Percentiles rank a stretch among this genome's conserved stretches.
Evolutionary conservation across 2,113 vertebrate genomes (phyloP).

Genomic region (Corythoichthys haematopterus): DNA sequence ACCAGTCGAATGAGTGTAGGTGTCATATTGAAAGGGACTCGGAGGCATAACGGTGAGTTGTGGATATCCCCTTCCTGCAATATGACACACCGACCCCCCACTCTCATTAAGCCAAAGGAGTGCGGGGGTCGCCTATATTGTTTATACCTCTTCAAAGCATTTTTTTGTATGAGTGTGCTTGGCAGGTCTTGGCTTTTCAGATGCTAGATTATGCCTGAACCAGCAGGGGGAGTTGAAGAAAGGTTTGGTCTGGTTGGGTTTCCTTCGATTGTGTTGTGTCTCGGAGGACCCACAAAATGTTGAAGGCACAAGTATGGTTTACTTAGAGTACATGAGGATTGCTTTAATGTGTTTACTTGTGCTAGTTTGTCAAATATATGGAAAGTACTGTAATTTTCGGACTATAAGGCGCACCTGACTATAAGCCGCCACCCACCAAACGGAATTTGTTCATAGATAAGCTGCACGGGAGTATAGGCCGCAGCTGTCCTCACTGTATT

Average conservation of each 20-base stretch:
- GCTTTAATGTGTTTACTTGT: no score
- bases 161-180: conserved; percentile 22
- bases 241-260: conserved; percentile 41
- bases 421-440: no score
- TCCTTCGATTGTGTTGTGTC: conserved; percentile 63
- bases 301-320: neutral
- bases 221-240: conserved; percentile 27
- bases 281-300: conserved; percentile 31
- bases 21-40: conserved; percentile 44
- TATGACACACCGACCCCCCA: conserved; percentile 49
- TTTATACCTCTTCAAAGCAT: conserved; percentile 11
- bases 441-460: no score
- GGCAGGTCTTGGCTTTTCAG: conserved; percentile 6
- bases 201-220: neutral
- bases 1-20: conserved; percentile 34
- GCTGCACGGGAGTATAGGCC: no score
- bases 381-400: no score
- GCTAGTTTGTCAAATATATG: no score
- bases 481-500: no score
- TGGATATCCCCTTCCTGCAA: conserved; percentile 57
- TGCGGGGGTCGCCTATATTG: neutral
- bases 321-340: no score
- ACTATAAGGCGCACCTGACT: no score
- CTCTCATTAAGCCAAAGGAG: conserved; percentile 10
- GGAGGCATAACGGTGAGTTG: conserved; percentile 26